A percentile compares a stretch with the other conserved stretches of the same genome.
Evolutionary conservation across 92 coral and sea anemone genomes (phyloP).

Genomic region (Zoanthus gigantus): DNA sequence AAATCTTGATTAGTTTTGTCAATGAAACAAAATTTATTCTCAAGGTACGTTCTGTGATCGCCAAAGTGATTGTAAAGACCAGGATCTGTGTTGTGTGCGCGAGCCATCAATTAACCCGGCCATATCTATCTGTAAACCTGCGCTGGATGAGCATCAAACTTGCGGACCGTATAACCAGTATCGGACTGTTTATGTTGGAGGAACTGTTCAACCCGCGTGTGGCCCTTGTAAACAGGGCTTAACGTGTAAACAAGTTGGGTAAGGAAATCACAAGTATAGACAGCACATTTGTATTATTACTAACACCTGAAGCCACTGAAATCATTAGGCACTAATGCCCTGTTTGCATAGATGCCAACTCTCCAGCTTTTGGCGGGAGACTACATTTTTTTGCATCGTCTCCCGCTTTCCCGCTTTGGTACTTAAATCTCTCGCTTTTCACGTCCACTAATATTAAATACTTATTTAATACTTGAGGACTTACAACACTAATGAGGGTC

Average conservation of each 20-base stretch:
- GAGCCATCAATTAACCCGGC: conserved; percentile 98
- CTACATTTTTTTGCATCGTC: no score
- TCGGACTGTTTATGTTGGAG: conserved; percentile 95
- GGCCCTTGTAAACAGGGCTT: conserved; percentile 97
- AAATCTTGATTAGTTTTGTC: background rate
- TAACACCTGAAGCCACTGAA: background rate
- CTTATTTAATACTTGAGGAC: no score
- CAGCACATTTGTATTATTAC: background rate
- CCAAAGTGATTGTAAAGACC: conserved; percentile 96
- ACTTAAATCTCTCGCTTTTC: no score
- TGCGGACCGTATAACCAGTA: conserved; percentile 99
- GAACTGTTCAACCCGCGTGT: conserved; percentile 98
- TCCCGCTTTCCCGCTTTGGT: no score
- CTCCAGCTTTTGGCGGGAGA: no score
- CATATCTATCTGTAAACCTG: conserved; percentile 98
- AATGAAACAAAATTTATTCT: background rate
- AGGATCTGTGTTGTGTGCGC: conserved; percentile 95
- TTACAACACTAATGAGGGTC: no score
- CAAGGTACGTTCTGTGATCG: conserved; percentile 98
- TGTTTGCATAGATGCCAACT: no score
- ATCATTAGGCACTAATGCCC: background rate
- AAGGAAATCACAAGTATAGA: conserved; percentile 24
- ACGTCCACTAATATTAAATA: no score
- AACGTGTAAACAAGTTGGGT: conserved; percentile 99
- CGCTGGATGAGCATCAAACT: conserved; percentile 93